Percentiles rank a stretch among this genome's conserved stretches.
phyloP scores from a whole-genome alignment of 2,113 vertebrate species.

The Channa argus region DNA sequence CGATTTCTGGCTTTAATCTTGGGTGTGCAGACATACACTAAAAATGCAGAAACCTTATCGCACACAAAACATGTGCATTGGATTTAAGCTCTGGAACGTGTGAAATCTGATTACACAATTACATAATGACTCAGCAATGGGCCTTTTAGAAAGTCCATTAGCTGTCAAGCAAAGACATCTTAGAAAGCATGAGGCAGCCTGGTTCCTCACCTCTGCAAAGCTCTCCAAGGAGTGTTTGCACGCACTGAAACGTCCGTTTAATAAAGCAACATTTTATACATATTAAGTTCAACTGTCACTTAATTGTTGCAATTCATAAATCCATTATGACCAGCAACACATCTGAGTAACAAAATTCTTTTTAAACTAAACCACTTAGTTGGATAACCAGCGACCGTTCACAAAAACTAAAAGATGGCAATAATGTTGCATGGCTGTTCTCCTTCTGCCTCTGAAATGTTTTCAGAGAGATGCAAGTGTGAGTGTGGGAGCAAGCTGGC shows the following conservation, averaged over 20 bases:
- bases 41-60: background rate
- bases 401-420: constrained; percentile 28
- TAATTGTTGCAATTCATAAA: constrained; percentile 15
- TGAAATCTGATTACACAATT: constrained; percentile 78
- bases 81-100: constrained; percentile 68
- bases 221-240: constrained; percentile 15
- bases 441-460: constrained; percentile 52
- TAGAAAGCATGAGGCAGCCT: constrained; percentile 35
- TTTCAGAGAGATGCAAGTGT: constrained; percentile 50
- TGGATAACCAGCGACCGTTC: constrained; percentile 22
- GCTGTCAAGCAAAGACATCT: constrained; percentile 48
- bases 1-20: constrained; percentile 15
- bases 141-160: constrained; percentile 67
- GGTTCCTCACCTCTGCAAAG: constrained; percentile 31
- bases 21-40: background rate
- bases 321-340: background rate
- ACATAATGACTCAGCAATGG: constrained; percentile 70
- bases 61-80: constrained; percentile 50
- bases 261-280: background rate
- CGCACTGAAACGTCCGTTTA: background rate
- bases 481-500: constrained; percentile 54
- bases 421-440: constrained; percentile 23
- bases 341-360: constrained; percentile 26
- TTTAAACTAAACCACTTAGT: constrained; percentile 21
- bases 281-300: constrained; percentile 17